A percentile compares a stretch with the other conserved stretches of the same genome.
phyloP scores from a whole-genome alignment of 2,113 vertebrate species.

The Poicephalus meyeri region DNA sequence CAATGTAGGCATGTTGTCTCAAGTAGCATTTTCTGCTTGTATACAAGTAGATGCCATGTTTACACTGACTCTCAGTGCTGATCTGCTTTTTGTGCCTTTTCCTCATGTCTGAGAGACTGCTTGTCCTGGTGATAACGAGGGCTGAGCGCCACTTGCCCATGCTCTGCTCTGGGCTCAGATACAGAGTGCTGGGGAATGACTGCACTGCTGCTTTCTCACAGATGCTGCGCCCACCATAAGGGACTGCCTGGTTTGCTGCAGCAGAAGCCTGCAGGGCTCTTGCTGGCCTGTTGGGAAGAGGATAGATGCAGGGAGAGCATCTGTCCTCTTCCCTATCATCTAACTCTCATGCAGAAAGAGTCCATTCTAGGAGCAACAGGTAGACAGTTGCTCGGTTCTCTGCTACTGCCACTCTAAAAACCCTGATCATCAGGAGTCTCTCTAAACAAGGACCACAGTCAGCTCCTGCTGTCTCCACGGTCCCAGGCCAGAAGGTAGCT shows the following conservation, averaged over 20 bases:
- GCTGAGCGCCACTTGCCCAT: neutral
- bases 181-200: rapidly evolving
- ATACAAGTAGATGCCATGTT: neutral
- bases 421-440: neutral
- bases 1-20: neutral
- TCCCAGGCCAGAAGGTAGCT: neutral
- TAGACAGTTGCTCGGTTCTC: neutral
- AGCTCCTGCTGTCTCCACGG: neutral
- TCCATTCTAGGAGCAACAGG: neutral
- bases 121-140: neutral
- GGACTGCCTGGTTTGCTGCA: neutral
- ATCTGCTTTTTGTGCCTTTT: neutral
- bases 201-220: neutral
- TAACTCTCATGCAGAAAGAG: neutral
- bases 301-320: neutral
- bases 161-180: neutral
- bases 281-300: neutral
- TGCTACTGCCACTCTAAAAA: neutral
- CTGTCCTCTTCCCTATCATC: neutral
- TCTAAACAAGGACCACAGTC: neutral
- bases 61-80: neutral
- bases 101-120: neutral
- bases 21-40: neutral
- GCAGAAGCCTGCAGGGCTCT: neutral
- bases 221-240: neutral